Evolutionary conservation across 1,140 invertebrate species (phyloP).

Genomic region (Drosophila triauraria): DNA sequence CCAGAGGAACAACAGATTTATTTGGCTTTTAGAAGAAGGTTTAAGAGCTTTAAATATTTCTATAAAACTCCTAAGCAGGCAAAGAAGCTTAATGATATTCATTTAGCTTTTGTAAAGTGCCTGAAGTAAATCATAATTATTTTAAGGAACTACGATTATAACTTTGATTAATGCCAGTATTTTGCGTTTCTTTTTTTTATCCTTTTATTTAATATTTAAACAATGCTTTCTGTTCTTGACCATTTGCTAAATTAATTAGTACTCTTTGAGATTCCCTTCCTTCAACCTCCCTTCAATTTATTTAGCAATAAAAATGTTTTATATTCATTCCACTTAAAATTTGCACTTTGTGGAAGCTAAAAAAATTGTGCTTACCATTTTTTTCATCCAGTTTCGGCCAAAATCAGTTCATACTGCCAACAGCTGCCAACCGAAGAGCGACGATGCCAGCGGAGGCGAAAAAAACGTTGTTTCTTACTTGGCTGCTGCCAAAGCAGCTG

Average conservation of each 20-base stretch:
- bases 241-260: background rate
- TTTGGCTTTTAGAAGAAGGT: background rate
- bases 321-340: slow-evolving; percentile 39
- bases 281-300: slow-evolving; percentile 1
- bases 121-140: background rate
- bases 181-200: background rate
- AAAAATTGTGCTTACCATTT: slow-evolving; percentile 74
- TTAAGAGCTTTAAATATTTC: background rate
- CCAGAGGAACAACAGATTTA: too few relatives aligned
- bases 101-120: too few relatives aligned
- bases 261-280: background rate
- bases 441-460: slow-evolving; percentile 62
- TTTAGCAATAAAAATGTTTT: slow-evolving; percentile 31
- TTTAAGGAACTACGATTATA: background rate
- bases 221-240: background rate
- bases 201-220: slow-evolving; percentile 1
- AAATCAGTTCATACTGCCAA: slow-evolving; percentile 84
- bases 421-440: slow-evolving; percentile 77
- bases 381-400: slow-evolving; percentile 74
- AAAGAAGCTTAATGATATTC: too few relatives aligned
- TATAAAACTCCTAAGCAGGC: too few relatives aligned
- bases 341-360: slow-evolving; percentile 32
- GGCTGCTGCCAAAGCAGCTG: slow-evolving; percentile 66
- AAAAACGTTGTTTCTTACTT: slow-evolving; percentile 59
- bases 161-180: background rate